A percentile compares a stretch with the other conserved stretches of the same genome.
These are phyloP conservation scores for Aphyosemion australe DNA, from an alignment of 2,113 vertebrate genomes.

Conservation along the genomic window DNA sequence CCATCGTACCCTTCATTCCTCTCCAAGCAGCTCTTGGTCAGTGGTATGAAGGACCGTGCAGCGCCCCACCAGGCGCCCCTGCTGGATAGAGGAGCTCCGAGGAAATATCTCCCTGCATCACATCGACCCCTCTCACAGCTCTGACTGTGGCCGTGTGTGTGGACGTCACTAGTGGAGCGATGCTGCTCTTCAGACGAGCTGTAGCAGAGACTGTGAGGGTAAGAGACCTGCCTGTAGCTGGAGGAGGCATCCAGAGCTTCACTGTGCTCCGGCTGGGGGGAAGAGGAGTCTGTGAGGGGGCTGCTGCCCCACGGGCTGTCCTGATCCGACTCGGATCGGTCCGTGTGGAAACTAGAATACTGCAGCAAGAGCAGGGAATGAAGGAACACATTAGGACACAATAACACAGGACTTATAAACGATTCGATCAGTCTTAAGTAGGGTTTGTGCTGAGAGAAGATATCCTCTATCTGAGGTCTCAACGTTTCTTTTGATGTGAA, in stretches of 20 bases:
- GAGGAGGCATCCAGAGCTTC: slow-evolving; percentile 87
- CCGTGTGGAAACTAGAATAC: slow-evolving; percentile 91
- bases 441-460: too few relatives aligned
- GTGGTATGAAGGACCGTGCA: slow-evolving; percentile 79
- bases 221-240: slow-evolving; percentile 86
- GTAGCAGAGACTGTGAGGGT: slow-evolving; percentile 85
- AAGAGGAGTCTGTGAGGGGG: slow-evolving; percentile 87
- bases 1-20: slow-evolving; percentile 85
- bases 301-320: slow-evolving; percentile 96
- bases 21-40: slow-evolving; percentile 87
- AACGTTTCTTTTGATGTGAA: too few relatives aligned
- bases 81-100: slow-evolving; percentile 84
- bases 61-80: slow-evolving; percentile 91
- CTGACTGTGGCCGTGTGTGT: slow-evolving; percentile 73
- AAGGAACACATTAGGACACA: not conserved
- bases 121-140: slow-evolving; percentile 89
- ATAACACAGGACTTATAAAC: too few relatives aligned
- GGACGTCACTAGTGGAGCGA: slow-evolving; percentile 74
- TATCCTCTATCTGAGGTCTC: too few relatives aligned
- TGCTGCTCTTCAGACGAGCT: slow-evolving; percentile 80
- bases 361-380: slow-evolving; percentile 53
- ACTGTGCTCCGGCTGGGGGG: slow-evolving; percentile 87
- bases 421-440: too few relatives aligned
- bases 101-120: slow-evolving; percentile 92
- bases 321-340: slow-evolving; percentile 92